Conservation (phyloP, 2,113 vertebrate genomes). For the human region GRCh38 chr2:222269501-222270000, state of each 20-base stretch:
- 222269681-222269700: conserved; percentile 55
- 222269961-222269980: neutral
- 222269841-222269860: neutral
- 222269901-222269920: neutral
- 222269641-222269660: neutral
- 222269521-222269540: conserved; percentile 83
- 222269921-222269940: neutral
- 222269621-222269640: neutral
- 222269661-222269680: conserved; percentile 18
- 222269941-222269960: neutral
- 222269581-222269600: conserved; percentile 74
- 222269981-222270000: neutral
- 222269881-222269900: neutral
- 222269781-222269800: neutral
- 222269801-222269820: neutral
- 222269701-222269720: conserved; percentile 57
- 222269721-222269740: conserved; percentile 14
- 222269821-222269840: neutral
- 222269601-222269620: conserved; percentile 80
- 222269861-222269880: neutral
- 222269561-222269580: conserved; percentile 84
- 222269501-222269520: conserved; percentile 64
- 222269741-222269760: neutral
- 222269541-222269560: conserved; percentile 91
- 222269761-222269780: neutral